These are phyloP conservation scores for Xiphydria camelus DNA, from an alignment of 2,888 invertebrate species.

Conservation along the genomic window DNA sequence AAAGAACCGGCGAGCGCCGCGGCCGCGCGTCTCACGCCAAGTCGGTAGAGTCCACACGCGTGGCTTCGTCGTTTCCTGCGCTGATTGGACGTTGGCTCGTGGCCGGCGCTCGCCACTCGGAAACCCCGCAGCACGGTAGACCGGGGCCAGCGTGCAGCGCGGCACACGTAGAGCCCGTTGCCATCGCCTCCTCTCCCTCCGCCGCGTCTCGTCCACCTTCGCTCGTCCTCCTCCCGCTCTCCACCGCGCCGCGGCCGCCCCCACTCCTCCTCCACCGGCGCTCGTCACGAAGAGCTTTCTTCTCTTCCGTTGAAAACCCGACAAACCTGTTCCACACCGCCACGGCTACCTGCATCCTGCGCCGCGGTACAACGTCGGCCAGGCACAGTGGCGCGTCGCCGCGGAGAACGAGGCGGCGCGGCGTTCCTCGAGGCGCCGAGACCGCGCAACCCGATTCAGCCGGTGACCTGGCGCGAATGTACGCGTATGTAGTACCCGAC, in stretches of 20 bases:
- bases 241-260: conserved; percentile 4
- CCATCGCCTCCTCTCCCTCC: conserved; percentile 11
- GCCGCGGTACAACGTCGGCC: no score
- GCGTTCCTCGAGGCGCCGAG: no score
- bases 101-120: conserved; percentile 54
- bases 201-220: neutral
- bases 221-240: conserved; percentile 8
- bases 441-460: no score
- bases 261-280: conserved; percentile 11
- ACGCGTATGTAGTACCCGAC: no score
- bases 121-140: conserved; percentile 38
- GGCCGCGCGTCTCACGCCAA: neutral
- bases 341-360: conserved; percentile 1
- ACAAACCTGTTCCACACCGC: conserved; percentile 21
- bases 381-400: no score
- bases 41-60: conserved; percentile 42
- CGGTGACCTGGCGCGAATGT: no score
- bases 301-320: conserved; percentile 21
- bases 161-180: conserved; percentile 17
- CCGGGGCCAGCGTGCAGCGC: conserved; percentile 16
- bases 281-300: neutral
- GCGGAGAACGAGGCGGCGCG: no score
- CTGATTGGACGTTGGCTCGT: conserved; percentile 58
- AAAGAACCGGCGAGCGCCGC: neutral
- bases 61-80: conserved; percentile 54